Evolutionary conservation across 2,113 vertebrate genomes (phyloP).

Genomic region (Rhinogobius similis): DNA sequence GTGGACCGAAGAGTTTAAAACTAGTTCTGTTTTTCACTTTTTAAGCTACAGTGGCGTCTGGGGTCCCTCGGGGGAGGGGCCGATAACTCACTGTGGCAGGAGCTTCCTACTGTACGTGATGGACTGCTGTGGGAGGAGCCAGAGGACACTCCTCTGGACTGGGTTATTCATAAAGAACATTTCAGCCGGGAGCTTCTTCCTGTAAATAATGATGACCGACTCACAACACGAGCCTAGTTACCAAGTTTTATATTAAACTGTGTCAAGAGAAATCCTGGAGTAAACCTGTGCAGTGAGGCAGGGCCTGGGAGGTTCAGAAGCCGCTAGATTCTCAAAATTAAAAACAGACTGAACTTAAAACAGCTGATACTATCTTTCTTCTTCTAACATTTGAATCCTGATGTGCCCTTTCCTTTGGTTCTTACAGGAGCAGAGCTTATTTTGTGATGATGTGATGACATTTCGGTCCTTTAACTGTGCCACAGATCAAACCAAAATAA

Average conservation of each 20-base stretch:
- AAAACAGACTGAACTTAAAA: too few species aligned
- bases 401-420: too few species aligned
- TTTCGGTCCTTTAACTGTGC: background rate
- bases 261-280: background rate
- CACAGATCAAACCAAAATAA: conserved; percentile 2
- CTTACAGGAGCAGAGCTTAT: too few species aligned
- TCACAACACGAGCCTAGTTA: background rate
- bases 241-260: background rate
- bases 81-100: conserved; percentile 73
- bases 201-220: too few species aligned
- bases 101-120: conserved; percentile 76
- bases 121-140: conserved; percentile 49
- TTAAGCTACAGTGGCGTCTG: background rate
- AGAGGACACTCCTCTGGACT: background rate
- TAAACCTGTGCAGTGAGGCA: too few species aligned
- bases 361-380: too few species aligned
- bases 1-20: background rate
- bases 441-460: background rate
- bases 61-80: conserved; percentile 53
- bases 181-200: too few species aligned
- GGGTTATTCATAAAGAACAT: background rate
- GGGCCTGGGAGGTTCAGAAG: background rate
- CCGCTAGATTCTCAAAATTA: background rate
- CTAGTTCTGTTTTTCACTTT: background rate
- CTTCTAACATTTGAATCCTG: too few species aligned